Conservation (phyloP, 2,888 invertebrate species). For the Agonopterix alstromeriana region DNA sequence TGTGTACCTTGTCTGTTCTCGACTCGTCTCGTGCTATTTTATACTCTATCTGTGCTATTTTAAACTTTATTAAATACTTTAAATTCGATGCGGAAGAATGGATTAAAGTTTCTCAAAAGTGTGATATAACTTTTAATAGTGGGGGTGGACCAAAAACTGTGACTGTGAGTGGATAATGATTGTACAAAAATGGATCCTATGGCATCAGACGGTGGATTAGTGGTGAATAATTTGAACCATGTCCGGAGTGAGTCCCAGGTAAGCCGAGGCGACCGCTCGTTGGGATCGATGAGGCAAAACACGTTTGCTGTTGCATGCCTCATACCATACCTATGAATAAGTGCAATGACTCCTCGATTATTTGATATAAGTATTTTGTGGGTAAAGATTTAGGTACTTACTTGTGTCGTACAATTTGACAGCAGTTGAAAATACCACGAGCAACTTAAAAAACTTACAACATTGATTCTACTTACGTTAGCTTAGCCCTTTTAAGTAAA, state of each 20-base stretch:
- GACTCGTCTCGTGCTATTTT: constrained; percentile 18
- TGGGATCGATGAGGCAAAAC: constrained; percentile 60
- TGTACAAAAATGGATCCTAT: constrained; percentile 62
- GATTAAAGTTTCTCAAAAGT: constrained; percentile 19
- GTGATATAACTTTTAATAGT: constrained; percentile 25
- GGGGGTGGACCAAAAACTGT: constrained; percentile 30
- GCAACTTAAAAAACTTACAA: not conserved
- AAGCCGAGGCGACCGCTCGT: constrained; percentile 38
- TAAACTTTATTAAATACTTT: constrained; percentile 14
- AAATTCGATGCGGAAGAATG: constrained; percentile 15
- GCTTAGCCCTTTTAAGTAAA: too few relatives aligned
- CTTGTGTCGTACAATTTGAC: not conserved
- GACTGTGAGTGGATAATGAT: constrained; percentile 48
- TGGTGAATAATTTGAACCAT: constrained; percentile 72
- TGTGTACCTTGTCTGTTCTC: constrained; percentile 29
- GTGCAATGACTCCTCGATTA: constrained; percentile 54
- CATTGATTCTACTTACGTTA: too few relatives aligned
- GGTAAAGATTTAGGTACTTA: too few relatives aligned
- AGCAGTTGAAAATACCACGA: not conserved
- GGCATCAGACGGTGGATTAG: constrained; percentile 65
- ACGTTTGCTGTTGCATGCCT: constrained; percentile 64
- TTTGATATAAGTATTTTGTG: too few relatives aligned
- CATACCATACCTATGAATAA: constrained; percentile 49
- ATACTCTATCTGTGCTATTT: too few relatives aligned
- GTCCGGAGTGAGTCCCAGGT: constrained; percentile 73